Percentiles rank a stretch among this genome's conserved stretches.
Conservation (phyloP, 2,888 invertebrate genomes). For the Dryobota labecula region DNA sequence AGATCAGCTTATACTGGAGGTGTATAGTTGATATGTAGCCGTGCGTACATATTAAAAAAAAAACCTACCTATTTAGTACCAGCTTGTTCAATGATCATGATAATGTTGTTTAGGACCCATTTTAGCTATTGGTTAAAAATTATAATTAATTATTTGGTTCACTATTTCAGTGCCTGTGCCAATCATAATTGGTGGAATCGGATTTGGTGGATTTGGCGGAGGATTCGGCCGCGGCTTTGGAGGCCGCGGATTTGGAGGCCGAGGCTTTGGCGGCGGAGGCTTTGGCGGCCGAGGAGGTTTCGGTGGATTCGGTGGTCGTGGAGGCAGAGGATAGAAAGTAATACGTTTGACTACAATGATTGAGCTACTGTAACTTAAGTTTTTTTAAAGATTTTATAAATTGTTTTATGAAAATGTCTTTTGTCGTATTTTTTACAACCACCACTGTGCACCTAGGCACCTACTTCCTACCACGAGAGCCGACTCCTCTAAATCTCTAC, state of each 20-base stretch:
- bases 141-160: not conserved
- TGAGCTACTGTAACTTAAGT: not conserved
- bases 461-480: not conserved
- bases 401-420: not conserved
- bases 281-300: constrained; percentile 59
- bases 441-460: not conserved
- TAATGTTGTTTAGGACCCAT: not conserved
- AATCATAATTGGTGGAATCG: constrained; percentile 68
- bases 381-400: not conserved
- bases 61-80: not conserved
- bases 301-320: constrained; percentile 53
- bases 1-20: no score
- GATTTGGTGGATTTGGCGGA: constrained; percentile 65
- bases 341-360: not conserved
- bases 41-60: no score
- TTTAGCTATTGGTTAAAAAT: not conserved
- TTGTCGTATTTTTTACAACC: not conserved
- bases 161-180: constrained; percentile 60
- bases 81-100: not conserved
- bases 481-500: no score
- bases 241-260: constrained; percentile 63
- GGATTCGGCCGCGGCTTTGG: constrained; percentile 71
- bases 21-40: no score
- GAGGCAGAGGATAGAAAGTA: constrained; percentile 62
- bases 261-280: constrained; percentile 73